Conservation (phyloP, 2,113 vertebrate genomes). For the Cyanoderma ruficeps region DNA sequence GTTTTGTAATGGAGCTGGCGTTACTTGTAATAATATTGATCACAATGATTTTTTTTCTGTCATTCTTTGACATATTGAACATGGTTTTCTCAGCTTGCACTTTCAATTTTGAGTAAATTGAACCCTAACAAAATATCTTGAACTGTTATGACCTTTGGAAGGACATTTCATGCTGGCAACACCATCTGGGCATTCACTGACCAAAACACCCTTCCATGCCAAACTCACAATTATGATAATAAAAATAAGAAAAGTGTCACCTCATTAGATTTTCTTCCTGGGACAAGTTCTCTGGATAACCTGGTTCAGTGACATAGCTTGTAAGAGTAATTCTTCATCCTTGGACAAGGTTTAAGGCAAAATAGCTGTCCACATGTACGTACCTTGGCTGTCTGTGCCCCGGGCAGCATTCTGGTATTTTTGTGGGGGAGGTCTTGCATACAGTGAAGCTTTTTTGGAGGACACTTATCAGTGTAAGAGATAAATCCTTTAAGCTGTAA, state of each 20-base stretch:
- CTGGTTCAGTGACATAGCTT: not conserved
- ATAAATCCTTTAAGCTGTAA: not conserved
- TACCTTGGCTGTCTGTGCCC: not conserved
- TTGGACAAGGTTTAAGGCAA: not conserved
- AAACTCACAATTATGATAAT: not conserved
- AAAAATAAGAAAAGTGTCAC: not conserved
- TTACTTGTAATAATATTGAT: constrained; percentile 17
- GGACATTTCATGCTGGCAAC: not conserved
- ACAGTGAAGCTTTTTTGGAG: not conserved
- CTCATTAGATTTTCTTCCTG: not conserved
- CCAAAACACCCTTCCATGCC: not conserved
- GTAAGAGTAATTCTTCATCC: not conserved
- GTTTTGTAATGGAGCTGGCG: not conserved
- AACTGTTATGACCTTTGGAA: constrained; percentile 1
- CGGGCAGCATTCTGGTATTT: not conserved
- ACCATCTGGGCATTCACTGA: not conserved
- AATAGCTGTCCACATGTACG: not conserved
- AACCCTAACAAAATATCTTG: not conserved
- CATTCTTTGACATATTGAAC: not conserved
- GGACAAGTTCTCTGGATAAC: not conserved
- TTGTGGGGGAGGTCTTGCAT: not conserved
- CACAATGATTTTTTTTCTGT: not conserved
- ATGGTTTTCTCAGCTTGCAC: not conserved
- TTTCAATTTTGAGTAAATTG: not conserved
- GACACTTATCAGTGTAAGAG: not conserved